A percentile compares a stretch with the other conserved stretches of the same genome.
phyloP scores from a whole-genome alignment of 1,140 invertebrate species.

The Cylas formicarius region DNA sequence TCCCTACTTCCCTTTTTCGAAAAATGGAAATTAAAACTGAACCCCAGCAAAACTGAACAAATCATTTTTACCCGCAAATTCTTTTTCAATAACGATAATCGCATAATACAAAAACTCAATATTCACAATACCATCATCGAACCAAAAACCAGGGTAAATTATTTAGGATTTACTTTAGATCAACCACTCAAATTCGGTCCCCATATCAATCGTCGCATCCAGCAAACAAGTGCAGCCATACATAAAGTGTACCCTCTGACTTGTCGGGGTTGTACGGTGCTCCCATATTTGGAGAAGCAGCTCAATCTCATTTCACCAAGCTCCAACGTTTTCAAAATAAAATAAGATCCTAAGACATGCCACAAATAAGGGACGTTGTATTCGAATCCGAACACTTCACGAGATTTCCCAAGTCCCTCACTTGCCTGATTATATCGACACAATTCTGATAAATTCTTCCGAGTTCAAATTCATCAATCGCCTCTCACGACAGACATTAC shows the following conservation, averaged over 20 bases:
- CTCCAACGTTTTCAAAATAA: too few relatives aligned
- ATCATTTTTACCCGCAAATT: slow-evolving; percentile 2
- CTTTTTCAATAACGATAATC: not conserved
- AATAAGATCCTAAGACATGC: not conserved
- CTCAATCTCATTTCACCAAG: slow-evolving; percentile 1
- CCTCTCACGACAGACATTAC: too few relatives aligned
- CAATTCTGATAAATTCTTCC: too few relatives aligned
- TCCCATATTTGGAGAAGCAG: not conserved
- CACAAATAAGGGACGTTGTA: not conserved
- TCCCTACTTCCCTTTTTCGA: slow-evolving; percentile 7
- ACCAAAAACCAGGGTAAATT: too few relatives aligned
- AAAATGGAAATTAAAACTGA: slow-evolving; percentile 16
- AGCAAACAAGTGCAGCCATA: not conserved
- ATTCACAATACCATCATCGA: not conserved
- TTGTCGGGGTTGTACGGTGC: not conserved
- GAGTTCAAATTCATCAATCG: too few relatives aligned
- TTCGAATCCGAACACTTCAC: slow-evolving; percentile 2
- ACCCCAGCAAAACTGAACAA: slow-evolving; percentile 10
- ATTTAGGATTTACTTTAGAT: too few relatives aligned
- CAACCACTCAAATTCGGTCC: not conserved
- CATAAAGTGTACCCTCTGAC: slow-evolving; percentile 2
- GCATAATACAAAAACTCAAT: not conserved
- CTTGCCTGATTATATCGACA: slow-evolving; percentile 1
- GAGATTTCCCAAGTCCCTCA: not conserved
- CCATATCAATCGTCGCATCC: not conserved